Conservation (phyloP, 2,797 vertebrate species). For the Pachyuromys duprasi region DNA sequence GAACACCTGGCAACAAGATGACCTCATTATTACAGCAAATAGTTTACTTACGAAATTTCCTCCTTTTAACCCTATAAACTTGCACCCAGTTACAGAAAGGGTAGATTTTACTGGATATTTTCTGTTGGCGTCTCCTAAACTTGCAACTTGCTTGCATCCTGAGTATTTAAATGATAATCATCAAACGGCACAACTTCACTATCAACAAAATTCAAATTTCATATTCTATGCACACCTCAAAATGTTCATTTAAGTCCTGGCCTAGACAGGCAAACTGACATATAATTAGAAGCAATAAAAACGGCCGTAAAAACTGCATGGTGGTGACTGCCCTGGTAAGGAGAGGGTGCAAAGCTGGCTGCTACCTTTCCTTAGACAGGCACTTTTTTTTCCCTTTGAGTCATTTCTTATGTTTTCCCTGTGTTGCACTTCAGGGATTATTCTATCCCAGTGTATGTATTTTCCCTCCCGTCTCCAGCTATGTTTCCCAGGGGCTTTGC, state of each 20-base stretch:
- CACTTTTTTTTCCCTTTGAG: neutral
- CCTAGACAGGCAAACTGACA: neutral
- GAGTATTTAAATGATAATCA: neutral
- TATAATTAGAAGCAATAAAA: neutral
- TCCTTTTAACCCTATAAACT: neutral
- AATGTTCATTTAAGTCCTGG: neutral
- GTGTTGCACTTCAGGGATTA: neutral
- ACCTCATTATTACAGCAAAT: neutral
- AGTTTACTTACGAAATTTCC: neutral
- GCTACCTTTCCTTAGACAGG: neutral
- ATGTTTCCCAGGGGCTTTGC: neutral
- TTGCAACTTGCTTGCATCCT: neutral
- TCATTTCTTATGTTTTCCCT: neutral
- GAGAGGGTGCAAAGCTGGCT: neutral
- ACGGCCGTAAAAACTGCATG: neutral
- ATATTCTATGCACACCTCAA: neutral
- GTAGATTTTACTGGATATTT: neutral
- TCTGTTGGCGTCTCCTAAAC: neutral
- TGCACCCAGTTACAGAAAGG: neutral
- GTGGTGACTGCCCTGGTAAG: neutral
- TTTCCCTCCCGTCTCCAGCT: neutral
- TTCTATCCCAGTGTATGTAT: neutral
- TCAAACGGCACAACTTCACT: neutral
- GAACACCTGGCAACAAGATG: neutral
- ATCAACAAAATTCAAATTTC: neutral